Percentiles rank a stretch among this genome's conserved stretches.
These are phyloP conservation scores for Helicoverpa zea DNA, from an alignment of 1,140 invertebrate species.

Conservation along the genomic window DNA sequence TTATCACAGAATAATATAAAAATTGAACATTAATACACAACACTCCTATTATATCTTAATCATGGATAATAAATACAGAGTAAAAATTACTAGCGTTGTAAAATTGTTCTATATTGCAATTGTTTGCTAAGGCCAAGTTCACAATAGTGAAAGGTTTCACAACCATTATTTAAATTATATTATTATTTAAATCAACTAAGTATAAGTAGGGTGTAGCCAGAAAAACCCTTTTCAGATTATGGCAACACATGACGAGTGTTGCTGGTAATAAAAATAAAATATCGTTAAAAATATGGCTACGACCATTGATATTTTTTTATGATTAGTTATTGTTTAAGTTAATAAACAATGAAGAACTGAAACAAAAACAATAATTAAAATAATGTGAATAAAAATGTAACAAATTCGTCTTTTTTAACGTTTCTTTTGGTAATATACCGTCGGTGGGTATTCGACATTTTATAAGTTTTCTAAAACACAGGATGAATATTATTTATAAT, in stretches of 20 bases:
- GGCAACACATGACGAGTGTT: no score
- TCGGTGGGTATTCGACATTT: conserved; percentile 44
- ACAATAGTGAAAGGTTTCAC: conserved; percentile 1
- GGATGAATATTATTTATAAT: neutral
- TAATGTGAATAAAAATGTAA: conserved; percentile 28
- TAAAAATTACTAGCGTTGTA: conserved; percentile 37
- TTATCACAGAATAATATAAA: conserved; percentile 45
- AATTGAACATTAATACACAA: conserved; percentile 23
- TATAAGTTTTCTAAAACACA: neutral
- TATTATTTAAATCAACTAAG: neutral
- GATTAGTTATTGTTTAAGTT: neutral
- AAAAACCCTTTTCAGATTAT: neutral
- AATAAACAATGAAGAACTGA: neutral
- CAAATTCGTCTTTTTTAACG: conserved; percentile 38
- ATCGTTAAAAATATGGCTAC: neutral
- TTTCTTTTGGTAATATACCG: conserved; percentile 34
- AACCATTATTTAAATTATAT: neutral
- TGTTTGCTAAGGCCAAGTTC: neutral
- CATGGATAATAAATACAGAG: conserved; percentile 38
- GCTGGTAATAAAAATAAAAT: no score
- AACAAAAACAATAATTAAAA: neutral
- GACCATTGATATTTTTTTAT: neutral
- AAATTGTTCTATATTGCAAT: conserved; percentile 19
- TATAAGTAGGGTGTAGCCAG: neutral
- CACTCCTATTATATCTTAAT: conserved; percentile 33